phyloP scores from a whole-genome alignment of 2,888 invertebrate genomes.

The Agrotis puta region DNA sequence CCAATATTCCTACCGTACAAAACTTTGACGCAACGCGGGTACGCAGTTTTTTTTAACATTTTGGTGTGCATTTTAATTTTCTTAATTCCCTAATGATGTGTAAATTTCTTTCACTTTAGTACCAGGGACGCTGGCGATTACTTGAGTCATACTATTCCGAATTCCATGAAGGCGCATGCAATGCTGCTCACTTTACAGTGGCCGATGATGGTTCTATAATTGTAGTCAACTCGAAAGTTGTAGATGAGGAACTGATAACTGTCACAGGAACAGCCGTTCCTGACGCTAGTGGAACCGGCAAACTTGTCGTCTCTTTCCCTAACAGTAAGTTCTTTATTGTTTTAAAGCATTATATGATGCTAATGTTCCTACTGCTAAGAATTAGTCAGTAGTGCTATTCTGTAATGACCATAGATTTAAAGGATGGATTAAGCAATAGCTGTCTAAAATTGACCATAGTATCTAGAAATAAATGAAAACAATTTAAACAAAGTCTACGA shows the following conservation, averaged over 20 bases:
- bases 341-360: not conserved
- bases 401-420: no score
- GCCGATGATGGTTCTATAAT: slow-evolving; percentile 72
- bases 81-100: not conserved
- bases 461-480: no score
- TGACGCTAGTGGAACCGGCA: slow-evolving; percentile 87
- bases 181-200: slow-evolving; percentile 83
- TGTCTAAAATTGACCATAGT: no score
- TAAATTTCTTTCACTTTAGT: slow-evolving; percentile 61
- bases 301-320: slow-evolving; percentile 86
- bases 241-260: slow-evolving; percentile 84
- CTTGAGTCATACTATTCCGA: slow-evolving; percentile 70
- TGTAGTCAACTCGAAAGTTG: slow-evolving; percentile 78
- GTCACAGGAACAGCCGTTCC: slow-evolving; percentile 88
- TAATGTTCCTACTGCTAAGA: not conserved
- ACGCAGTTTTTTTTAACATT: slow-evolving; percentile 59
- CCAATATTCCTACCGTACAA: slow-evolving; percentile 73
- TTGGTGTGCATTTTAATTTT: not conserved
- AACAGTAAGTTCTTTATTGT: slow-evolving; percentile 60
- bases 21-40: slow-evolving; percentile 77
- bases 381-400: no score
- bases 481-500: no score
- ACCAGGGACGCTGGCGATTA: slow-evolving; percentile 71
- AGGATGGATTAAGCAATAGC: no score
- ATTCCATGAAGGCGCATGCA: slow-evolving; percentile 72